Evolutionary conservation across 2,888 invertebrate species (phyloP), one percentile per base, ranked within the genome.

Genomic region (Drosophila affinis): DNA sequence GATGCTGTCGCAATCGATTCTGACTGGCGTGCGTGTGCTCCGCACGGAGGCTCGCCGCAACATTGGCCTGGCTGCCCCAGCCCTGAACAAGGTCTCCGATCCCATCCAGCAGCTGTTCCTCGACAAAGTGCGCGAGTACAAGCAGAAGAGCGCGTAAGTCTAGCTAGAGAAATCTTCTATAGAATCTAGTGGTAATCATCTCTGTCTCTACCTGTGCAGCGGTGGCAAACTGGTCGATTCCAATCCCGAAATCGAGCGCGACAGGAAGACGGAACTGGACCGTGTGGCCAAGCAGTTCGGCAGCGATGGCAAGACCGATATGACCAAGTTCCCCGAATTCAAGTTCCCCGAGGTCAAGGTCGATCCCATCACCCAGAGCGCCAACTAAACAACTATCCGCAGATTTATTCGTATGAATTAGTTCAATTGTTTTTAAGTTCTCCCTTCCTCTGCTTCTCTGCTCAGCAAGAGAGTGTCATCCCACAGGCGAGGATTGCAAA

Each of bases 31-130:
- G 47, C 93, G 93, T 86, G 93, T 92, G 51, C 92, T 93, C 58
- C 93, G 93, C 75, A 92, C 93, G 21, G 92, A 94, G 75, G 92
- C 93, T 78, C 94, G 94, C 60, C 94, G 96, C 68, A 96, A 95
- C 91, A 92, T 97, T 87, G 96, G 96, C 62, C 93, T 96, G 53
- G 92, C 95, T 56, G 95, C 95, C 49, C 95, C 95, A 55, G 93
- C 93, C 34, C 90, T 95, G 46, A 94, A 94, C 88, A 96, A 96
- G 91, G 95, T 95, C 3, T 92, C 94, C 3, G 98, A 99, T 91
- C 98, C 98, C 5, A 97, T 99, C 89, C 98, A 98, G 92, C 96
- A 98, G 92, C 93, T 98, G 57, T 99, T 99, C 92, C 91, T 98
- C 46, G 97, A 98, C 80, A 98, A 98, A 94, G 94, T 98, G 79